Evolutionary conservation across 1,140 invertebrate species (phyloP).

Genomic region (Zaprionus kolodkinae): DNA sequence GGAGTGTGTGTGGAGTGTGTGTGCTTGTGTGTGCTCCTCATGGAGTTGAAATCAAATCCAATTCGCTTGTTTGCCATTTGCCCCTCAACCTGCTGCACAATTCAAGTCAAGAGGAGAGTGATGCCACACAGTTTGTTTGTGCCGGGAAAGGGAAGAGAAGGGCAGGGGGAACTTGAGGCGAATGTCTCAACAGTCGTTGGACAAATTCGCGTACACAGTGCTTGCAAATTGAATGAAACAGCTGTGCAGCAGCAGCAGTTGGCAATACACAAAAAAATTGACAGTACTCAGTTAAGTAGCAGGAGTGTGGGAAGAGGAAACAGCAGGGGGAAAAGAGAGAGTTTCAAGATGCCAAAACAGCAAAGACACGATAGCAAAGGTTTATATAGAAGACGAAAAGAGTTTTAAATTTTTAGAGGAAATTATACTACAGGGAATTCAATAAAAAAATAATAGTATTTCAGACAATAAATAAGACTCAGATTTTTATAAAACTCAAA

Average conservation of each 20-base stretch:
- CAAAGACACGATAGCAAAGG: not conserved
- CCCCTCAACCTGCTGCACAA: slow-evolving; percentile 23
- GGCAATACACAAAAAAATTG: not conserved
- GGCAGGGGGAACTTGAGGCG: not conserved
- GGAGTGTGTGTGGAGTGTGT: not conserved
- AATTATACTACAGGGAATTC: too few species aligned
- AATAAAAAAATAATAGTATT: too few species aligned
- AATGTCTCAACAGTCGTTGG: slow-evolving; percentile 1
- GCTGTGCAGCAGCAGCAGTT: slow-evolving; percentile 11
- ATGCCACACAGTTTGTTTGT: slow-evolving; percentile 11
- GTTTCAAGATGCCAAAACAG: not conserved
- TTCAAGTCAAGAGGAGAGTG: slow-evolving; percentile 19
- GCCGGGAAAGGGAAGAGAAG: too few species aligned
- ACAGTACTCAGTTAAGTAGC: not conserved
- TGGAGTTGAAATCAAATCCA: slow-evolving; percentile 28
- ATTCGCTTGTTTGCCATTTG: slow-evolving; percentile 65
- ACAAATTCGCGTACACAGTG: slow-evolving; percentile 6
- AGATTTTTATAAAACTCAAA: too few species aligned
- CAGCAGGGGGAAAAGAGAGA: not conserved
- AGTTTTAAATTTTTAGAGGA: too few species aligned
- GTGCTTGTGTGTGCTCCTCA: slow-evolving; percentile 3
- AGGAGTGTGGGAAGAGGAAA: not conserved
- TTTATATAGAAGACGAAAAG: too few species aligned
- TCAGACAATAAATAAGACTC: too few species aligned
- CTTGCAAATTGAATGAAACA: slow-evolving; percentile 19